phyloP scores from a whole-genome alignment of 2,888 invertebrate species.

The Rotaria macrura region DNA sequence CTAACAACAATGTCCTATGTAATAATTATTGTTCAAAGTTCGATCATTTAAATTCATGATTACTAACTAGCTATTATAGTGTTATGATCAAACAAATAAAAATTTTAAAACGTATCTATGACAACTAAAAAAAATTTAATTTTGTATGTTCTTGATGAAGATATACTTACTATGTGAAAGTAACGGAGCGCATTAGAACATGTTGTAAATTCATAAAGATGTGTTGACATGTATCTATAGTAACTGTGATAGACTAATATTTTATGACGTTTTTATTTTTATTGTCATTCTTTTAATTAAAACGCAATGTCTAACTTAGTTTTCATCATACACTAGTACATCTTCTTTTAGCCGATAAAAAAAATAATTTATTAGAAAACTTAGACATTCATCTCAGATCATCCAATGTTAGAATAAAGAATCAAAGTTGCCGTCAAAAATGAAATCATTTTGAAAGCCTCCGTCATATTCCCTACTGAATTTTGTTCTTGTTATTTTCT shows the following conservation, averaged over 20 bases:
- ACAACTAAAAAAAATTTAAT: no score
- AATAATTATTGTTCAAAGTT: no score
- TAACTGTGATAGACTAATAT: background rate
- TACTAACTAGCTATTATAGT: no score
- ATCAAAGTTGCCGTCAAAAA: background rate
- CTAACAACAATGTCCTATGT: no score
- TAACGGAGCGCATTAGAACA: background rate
- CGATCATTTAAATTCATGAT: no score
- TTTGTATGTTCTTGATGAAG: no score
- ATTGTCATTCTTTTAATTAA: background rate
- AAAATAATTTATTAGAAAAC: background rate
- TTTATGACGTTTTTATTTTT: background rate
- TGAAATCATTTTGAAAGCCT: background rate
- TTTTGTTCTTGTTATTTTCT: background rate
- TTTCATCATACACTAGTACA: no score
- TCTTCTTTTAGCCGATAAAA: background rate
- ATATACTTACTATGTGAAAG: no score
- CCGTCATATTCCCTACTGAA: background rate
- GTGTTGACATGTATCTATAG: background rate
- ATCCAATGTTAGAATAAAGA: background rate
- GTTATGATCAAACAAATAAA: no score
- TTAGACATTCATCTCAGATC: background rate
- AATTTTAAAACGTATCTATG: no score
- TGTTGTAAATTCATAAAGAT: background rate
- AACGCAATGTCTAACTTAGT: background rate